Evolutionary conservation across 2,797 vertebrate genomes (phyloP).

Genomic region (Aphelocoma californica): DNA sequence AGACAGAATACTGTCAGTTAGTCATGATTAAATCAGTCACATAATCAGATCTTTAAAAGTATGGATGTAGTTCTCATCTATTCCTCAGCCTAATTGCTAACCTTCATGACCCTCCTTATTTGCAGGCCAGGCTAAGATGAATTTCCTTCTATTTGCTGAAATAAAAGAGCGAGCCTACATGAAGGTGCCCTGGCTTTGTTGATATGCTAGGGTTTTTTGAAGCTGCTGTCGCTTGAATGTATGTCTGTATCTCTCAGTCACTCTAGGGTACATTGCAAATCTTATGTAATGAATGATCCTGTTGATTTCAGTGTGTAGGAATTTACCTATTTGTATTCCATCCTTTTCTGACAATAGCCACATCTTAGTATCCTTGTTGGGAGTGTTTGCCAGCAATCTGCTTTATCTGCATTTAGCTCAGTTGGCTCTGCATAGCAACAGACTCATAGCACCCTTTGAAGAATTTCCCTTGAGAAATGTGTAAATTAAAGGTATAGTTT

Average conservation of each 20-base stretch:
- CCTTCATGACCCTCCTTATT: neutral
- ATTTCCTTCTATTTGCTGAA: neutral
- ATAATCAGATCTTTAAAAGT: neutral
- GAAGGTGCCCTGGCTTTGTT: neutral
- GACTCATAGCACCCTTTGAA: neutral
- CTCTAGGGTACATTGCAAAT: neutral
- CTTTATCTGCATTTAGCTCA: neutral
- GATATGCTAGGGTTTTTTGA: neutral
- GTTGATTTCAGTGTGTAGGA: neutral
- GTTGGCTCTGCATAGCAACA: neutral
- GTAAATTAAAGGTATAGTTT: neutral
- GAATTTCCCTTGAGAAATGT: neutral
- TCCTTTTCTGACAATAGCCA: neutral
- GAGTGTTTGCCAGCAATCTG: neutral
- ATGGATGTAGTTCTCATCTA: neutral
- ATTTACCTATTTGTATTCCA: neutral
- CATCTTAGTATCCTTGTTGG: neutral
- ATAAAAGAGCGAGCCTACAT: neutral
- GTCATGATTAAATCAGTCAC: neutral
- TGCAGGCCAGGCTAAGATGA: neutral
- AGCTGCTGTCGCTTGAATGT: neutral
- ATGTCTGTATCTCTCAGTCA: neutral
- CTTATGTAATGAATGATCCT: neutral
- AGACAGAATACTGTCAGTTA: neutral
- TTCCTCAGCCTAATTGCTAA: neutral